Evolutionary conservation across 2,888 invertebrate species (phyloP).

Genomic region (Resseliella maxima): DNA sequence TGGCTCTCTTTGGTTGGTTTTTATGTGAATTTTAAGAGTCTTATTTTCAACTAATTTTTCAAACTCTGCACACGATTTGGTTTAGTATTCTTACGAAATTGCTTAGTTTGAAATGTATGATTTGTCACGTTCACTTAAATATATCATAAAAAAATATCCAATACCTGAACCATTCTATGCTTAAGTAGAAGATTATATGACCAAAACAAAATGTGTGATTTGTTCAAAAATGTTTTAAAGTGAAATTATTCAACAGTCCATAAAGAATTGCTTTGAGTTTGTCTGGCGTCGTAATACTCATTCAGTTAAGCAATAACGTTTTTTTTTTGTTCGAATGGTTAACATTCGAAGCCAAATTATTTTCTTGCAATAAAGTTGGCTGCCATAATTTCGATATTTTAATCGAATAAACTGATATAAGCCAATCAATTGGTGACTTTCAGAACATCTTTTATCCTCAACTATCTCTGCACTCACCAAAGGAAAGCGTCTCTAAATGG

Average conservation of each 20-base stretch:
- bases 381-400: neutral
- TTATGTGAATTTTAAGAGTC: constrained; percentile 19
- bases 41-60: constrained; percentile 4
- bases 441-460: neutral
- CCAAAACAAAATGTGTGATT: neutral
- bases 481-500: neutral
- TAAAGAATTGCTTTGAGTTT: neutral
- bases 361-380: neutral
- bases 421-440: neutral
- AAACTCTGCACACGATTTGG: neutral
- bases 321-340: neutral
- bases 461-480: neutral
- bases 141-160: neutral
- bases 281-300: neutral
- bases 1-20: neutral
- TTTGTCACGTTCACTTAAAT: neutral
- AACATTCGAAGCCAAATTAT: neutral
- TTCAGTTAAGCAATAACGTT: neutral
- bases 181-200: neutral
- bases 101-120: neutral
- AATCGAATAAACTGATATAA: neutral
- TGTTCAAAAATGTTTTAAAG: neutral
- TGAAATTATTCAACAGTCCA: neutral
- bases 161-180: neutral
- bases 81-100: neutral